Evolutionary conservation across 2,113 vertebrate genomes (phyloP).

Genomic region (Sorex fumeus): DNA sequence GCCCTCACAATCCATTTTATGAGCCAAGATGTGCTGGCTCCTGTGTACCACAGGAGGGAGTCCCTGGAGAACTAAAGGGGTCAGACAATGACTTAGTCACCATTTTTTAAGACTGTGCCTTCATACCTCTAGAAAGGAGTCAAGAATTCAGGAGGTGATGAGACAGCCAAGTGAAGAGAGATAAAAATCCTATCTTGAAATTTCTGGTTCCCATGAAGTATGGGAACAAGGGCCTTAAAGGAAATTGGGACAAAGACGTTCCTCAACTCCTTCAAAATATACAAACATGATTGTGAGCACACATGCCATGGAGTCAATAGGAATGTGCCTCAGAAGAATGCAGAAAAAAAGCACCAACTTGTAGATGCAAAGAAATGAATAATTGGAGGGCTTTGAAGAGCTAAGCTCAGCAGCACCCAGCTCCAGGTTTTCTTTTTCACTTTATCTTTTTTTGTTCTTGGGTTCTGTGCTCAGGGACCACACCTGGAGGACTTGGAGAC

Average conservation of each 20-base stretch:
- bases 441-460: too few species aligned
- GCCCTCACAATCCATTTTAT: background rate
- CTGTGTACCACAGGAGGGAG: background rate
- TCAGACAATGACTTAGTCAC: background rate
- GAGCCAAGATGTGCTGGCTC: background rate
- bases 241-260: background rate
- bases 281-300: background rate
- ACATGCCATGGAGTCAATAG: background rate
- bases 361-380: background rate
- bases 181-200: background rate
- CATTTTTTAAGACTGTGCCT: background rate
- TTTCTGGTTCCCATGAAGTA: conserved; percentile 35
- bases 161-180: background rate
- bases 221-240: background rate
- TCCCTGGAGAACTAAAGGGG: background rate
- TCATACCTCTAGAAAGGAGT: background rate
- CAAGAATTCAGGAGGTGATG: background rate
- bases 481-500: too few species aligned
- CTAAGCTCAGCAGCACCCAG: background rate
- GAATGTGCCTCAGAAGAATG: background rate
- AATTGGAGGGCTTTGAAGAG: background rate
- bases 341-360: background rate
- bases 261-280: background rate
- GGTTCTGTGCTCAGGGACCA: too few species aligned
- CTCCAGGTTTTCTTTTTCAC: background rate